A percentile compares a stretch with the other conserved stretches of the same genome.
Conservation (phyloP, 2,888 invertebrate species). For the Acanthacorydalis orientalis region DNA sequence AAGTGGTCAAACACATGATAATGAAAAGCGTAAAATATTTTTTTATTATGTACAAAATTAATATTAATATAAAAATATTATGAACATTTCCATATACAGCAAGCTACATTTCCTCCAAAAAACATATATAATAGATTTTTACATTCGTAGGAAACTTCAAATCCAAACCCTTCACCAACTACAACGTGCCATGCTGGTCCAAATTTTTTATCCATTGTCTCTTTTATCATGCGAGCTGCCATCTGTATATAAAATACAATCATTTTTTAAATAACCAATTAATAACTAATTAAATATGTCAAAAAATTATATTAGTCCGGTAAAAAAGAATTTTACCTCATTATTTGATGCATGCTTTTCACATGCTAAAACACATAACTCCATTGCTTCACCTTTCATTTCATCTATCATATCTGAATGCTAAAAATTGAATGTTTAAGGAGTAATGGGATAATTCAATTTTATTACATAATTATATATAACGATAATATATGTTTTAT, state of each 20-base stretch:
- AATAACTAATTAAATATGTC: too few species aligned
- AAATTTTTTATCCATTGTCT: constrained; percentile 88
- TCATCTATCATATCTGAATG: constrained; percentile 89
- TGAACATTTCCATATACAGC: constrained; percentile 75
- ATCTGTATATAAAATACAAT: constrained; percentile 28
- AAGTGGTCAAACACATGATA: too few species aligned
- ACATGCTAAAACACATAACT: constrained; percentile 81
- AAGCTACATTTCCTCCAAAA: constrained; percentile 78
- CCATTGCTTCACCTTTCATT: constrained; percentile 78
- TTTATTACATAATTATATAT: too few species aligned
- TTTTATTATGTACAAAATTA: neutral
- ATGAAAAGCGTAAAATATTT: neutral
- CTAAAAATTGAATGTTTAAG: constrained; percentile 28
- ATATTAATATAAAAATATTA: constrained; percentile 17
- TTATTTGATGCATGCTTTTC: constrained; percentile 81
- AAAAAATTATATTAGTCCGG: neutral
- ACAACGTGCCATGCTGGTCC: constrained; percentile 92
- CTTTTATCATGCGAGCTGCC: constrained; percentile 88
- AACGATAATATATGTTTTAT: too few species aligned
- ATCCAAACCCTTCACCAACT: constrained; percentile 89
- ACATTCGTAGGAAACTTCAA: constrained; percentile 82
- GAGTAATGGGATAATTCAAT: too few species aligned
- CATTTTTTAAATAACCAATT: neutral
- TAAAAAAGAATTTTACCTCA: constrained; percentile 33
- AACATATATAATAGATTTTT: constrained; percentile 76